phyloP scores from a whole-genome alignment of 2,113 vertebrate genomes.

The Penelope pileata region DNA sequence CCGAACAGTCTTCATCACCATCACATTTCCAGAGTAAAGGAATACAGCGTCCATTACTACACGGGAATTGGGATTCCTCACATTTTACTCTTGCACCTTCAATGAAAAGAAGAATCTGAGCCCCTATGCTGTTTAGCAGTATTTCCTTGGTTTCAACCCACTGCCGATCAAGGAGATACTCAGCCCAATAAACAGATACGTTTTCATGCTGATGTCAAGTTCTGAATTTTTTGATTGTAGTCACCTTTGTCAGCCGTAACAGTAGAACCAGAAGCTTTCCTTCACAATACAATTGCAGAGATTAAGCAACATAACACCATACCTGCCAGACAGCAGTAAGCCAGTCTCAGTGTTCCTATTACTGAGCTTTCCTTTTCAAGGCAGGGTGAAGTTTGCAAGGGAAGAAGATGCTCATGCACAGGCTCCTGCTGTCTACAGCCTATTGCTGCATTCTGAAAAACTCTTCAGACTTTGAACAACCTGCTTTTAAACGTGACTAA shows the following conservation, averaged over 20 bases:
- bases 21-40: conserved; percentile 93
- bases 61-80: conserved; percentile 91
- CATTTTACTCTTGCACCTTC: conserved; percentile 86
- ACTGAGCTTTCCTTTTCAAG: not conserved
- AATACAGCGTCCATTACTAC: conserved; percentile 94
- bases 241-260: not conserved
- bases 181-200: not conserved
- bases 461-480: not conserved
- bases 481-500: not conserved
- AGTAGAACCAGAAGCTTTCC: not conserved
- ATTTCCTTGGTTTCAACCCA: not conserved
- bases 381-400: not conserved
- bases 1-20: conserved; percentile 92
- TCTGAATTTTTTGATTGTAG: not conserved
- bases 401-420: not conserved
- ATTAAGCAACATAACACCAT: not conserved
- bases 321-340: not conserved
- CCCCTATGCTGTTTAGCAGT: fast-evolving
- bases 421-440: not conserved
- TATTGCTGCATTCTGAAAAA: not conserved
- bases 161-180: not conserved
- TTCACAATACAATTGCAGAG: not conserved
- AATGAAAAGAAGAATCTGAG: not conserved
- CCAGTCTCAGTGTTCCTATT: not conserved
- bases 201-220: not conserved